A percentile compares a stretch with the other conserved stretches of the same genome.
Conservation (phyloP, 2,113 vertebrate genomes). For the Bos indicus region DNA sequence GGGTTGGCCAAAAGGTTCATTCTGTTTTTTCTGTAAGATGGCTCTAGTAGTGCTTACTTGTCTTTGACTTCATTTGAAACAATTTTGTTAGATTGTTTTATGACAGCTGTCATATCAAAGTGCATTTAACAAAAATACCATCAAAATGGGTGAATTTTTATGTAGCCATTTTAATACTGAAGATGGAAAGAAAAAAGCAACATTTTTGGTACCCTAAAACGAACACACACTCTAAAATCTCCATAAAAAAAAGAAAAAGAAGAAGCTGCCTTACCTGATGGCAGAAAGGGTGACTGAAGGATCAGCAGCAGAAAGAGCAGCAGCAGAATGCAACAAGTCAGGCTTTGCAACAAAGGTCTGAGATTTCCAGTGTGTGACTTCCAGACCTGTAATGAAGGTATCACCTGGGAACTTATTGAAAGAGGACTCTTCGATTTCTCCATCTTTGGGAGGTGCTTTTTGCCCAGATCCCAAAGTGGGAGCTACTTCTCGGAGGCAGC, state of each 20-base stretch:
- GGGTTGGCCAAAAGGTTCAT: neutral
- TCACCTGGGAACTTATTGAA: neutral
- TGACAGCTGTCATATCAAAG: neutral
- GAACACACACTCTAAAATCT: neutral
- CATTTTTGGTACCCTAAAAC: neutral
- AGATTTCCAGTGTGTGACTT: neutral
- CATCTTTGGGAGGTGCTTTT: neutral
- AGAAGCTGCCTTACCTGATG: neutral
- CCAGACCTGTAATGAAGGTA: neutral
- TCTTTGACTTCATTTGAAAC: neutral
- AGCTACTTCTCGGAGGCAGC: neutral
- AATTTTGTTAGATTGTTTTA: neutral
- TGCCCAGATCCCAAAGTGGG: neutral
- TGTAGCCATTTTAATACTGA: neutral
- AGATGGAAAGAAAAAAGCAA: neutral
- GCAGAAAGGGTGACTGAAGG: neutral
- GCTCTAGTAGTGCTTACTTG: neutral
- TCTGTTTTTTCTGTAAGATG: neutral
- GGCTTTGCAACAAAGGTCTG: neutral
- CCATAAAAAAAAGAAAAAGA: neutral
- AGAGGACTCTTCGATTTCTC: neutral
- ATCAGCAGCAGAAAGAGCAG: neutral
- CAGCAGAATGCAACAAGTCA: neutral
- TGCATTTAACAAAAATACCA: neutral
- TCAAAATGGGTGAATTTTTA: neutral